Evolutionary conservation across 1,140 invertebrate species (phyloP).

Genomic region (Tetramorium simillimum): DNA sequence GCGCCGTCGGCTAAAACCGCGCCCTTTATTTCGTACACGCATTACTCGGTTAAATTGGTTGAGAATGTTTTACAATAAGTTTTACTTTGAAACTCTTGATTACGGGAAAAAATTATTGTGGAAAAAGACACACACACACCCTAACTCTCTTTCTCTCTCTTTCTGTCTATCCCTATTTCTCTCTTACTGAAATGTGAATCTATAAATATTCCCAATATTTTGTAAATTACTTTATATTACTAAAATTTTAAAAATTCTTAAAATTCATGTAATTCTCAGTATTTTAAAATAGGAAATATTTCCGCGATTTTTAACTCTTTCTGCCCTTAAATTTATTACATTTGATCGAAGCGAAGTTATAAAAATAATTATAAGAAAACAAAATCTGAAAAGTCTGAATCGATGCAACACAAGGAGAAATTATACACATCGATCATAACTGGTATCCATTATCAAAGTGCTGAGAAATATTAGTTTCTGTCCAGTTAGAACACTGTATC

Average conservation of each 20-base stretch:
- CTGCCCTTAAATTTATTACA: background rate
- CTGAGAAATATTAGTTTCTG: background rate
- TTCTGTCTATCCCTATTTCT: background rate
- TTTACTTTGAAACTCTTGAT: background rate
- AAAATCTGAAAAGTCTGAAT: background rate
- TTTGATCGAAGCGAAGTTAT: background rate
- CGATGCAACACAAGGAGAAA: background rate
- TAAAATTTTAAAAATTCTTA: background rate
- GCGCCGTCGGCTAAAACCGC: background rate
- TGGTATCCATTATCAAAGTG: background rate
- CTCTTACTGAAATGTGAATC: background rate
- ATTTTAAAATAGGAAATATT: background rate
- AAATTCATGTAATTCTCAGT: background rate
- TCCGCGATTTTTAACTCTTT: background rate
- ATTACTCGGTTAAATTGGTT: slow-evolving; percentile 1
- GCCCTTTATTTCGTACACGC: slow-evolving; percentile 2
- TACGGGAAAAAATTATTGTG: background rate
- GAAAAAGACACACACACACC: background rate
- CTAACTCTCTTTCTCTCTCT: background rate
- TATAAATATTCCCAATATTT: background rate
- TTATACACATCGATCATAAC: background rate
- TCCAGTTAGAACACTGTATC: background rate
- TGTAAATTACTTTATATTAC: background rate
- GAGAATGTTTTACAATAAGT: background rate
- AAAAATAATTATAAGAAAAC: background rate